Conservation (phyloP, 2,113 vertebrate species). For the Cyanocitta stelleri region DNA sequence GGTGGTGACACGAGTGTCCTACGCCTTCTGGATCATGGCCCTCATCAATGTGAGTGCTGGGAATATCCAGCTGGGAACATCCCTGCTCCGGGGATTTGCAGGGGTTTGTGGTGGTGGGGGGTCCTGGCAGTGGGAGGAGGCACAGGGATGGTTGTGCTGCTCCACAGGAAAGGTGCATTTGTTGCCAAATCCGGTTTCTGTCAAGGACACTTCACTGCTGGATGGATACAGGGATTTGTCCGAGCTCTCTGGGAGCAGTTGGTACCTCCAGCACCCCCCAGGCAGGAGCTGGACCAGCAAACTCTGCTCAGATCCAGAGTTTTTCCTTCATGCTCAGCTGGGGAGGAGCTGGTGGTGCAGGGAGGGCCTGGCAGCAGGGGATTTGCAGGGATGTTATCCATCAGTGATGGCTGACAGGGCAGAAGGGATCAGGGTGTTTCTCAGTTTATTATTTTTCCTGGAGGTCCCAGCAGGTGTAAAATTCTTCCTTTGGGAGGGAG, state of each 20-base stretch:
- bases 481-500: background rate
- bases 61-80: accelerated
- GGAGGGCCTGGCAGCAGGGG: background rate
- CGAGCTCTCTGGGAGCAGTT: background rate
- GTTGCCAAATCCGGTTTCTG: accelerated
- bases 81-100: accelerated
- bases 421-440: accelerated
- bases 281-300: background rate
- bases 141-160: accelerated
- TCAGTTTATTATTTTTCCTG: accelerated
- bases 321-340: accelerated
- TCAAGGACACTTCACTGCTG: accelerated
- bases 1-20: conserved; percentile 80
- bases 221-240: accelerated
- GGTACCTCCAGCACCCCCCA: background rate
- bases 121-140: accelerated
- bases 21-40: conserved; percentile 98
- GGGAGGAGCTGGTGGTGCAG: background rate
- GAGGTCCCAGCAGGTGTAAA: background rate
- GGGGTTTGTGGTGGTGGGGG: accelerated
- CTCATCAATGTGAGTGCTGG: conserved; percentile 86
- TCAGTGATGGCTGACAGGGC: accelerated
- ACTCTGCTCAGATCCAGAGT: accelerated
- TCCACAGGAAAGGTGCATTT: accelerated
- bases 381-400: accelerated